Percentiles rank a stretch among this genome's conserved stretches.
phyloP scores from a whole-genome alignment of 2,888 invertebrate species.

The Athrips mouffetella region DNA sequence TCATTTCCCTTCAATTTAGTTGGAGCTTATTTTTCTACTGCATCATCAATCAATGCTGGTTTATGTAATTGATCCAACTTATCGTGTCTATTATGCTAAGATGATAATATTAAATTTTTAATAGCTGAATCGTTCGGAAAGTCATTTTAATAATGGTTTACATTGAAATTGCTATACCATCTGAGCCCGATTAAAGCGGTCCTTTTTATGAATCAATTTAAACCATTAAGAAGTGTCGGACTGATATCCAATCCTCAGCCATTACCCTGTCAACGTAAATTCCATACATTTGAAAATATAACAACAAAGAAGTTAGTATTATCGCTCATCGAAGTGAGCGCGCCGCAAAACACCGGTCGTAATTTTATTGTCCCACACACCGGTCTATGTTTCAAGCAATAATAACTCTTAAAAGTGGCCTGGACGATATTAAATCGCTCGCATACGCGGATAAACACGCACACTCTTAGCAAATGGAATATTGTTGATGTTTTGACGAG shows the following conservation, averaged over 20 bases:
- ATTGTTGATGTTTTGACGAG: conserved; percentile 64
- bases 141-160: too few relatives aligned
- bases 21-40: conserved; percentile 23
- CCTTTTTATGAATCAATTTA: neutral
- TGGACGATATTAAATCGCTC: conserved; percentile 51
- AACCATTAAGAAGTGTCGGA: neutral
- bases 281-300: conserved; percentile 45
- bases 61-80: conserved; percentile 12
- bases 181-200: too few relatives aligned
- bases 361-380: conserved; percentile 66
- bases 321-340: conserved; percentile 66
- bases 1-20: conserved; percentile 39
- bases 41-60: conserved; percentile 15
- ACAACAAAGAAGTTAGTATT: conserved; percentile 63
- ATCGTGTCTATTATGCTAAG: neutral
- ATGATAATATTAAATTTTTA: neutral
- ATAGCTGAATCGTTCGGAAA: too few relatives aligned
- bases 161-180: too few relatives aligned
- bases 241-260: too few relatives aligned
- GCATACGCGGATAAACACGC: conserved; percentile 38
- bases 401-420: conserved; percentile 54
- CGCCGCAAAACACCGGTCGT: conserved; percentile 61
- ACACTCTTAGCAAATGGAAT: conserved; percentile 60
- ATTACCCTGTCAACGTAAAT: conserved; percentile 23
- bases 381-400: conserved; percentile 40